Percentiles rank a stretch among this genome's conserved stretches.
phyloP scores from a whole-genome alignment of 2,113 vertebrate genomes.

The Peucedramus taeniatus region DNA sequence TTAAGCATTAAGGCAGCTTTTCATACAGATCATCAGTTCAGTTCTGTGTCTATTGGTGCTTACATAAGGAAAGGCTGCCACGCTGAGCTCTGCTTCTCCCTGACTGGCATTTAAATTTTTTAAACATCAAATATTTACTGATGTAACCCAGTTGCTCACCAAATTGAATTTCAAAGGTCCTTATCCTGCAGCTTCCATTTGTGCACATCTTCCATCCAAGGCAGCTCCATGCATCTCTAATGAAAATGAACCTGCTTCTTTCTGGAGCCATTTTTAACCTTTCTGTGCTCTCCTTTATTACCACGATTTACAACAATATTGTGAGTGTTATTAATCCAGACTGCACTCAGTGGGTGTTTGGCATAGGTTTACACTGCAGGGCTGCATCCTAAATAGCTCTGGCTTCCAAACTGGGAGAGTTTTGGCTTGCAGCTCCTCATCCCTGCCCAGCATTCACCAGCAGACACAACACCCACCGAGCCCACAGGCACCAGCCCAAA shows the following conservation, averaged over 20 bases:
- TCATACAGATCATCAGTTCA: neutral
- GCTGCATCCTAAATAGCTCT: neutral
- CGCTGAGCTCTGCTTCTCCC: neutral
- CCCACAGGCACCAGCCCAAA: neutral
- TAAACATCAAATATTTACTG: constrained; percentile 34
- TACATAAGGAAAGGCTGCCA: neutral
- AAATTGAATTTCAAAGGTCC: constrained; percentile 33
- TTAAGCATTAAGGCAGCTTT: neutral
- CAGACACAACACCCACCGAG: neutral
- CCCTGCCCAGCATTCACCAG: neutral
- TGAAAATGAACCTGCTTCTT: neutral
- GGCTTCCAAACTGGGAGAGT: neutral
- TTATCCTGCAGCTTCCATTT: neutral
- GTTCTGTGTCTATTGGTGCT: neutral
- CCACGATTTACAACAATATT: neutral
- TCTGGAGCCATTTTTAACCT: neutral
- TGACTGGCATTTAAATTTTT: neutral
- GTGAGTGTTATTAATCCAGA: neutral
- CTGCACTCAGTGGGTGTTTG: constrained; percentile 2
- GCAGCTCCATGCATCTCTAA: neutral
- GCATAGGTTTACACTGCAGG: neutral
- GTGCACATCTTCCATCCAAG: neutral
- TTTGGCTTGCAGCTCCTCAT: neutral
- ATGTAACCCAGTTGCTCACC: neutral
- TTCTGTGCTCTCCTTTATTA: neutral